These are phyloP conservation scores for Pecten maximus DNA, from an alignment of 2,888 invertebrate genomes.

Conservation along the genomic window DNA sequence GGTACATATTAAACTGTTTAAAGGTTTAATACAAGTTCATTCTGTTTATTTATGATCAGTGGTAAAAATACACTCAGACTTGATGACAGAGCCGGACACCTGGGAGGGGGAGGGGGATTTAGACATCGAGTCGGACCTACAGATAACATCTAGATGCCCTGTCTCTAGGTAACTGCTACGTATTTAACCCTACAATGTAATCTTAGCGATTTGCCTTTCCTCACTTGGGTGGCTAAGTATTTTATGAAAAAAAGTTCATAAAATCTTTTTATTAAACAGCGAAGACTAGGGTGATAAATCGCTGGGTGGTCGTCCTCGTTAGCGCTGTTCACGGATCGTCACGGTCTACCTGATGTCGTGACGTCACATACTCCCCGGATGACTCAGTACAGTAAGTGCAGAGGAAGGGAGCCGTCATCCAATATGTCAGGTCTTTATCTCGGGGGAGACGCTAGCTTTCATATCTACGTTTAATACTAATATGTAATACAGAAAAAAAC, in stretches of 20 bases:
- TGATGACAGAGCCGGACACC: neutral
- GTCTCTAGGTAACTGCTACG: slow-evolving; percentile 36
- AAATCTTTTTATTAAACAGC: slow-evolving; percentile 47
- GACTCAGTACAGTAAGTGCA: neutral
- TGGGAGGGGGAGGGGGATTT: neutral
- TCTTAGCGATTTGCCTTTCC: slow-evolving; percentile 36
- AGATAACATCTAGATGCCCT: slow-evolving; percentile 36
- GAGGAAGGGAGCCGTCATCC: neutral
- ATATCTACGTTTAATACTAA: no score
- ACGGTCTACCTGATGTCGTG: slow-evolving; percentile 28
- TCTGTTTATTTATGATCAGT: neutral
- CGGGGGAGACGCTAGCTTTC: no score
- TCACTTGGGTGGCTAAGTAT: slow-evolving; percentile 47
- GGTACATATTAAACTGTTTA: neutral
- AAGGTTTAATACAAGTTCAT: neutral
- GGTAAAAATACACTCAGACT: neutral
- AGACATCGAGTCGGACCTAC: neutral
- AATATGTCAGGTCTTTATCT: no score
- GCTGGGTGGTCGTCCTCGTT: slow-evolving; percentile 50
- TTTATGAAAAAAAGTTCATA: slow-evolving; percentile 47
- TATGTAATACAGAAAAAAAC: no score
- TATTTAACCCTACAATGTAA: slow-evolving; percentile 40
- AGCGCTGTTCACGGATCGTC: slow-evolving; percentile 20
- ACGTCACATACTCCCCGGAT: slow-evolving; percentile 11
- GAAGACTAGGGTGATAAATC: slow-evolving; percentile 41